Evolutionary conservation across 1,140 invertebrate genomes (phyloP).

Genomic region (Pectinophora gossypiella): DNA sequence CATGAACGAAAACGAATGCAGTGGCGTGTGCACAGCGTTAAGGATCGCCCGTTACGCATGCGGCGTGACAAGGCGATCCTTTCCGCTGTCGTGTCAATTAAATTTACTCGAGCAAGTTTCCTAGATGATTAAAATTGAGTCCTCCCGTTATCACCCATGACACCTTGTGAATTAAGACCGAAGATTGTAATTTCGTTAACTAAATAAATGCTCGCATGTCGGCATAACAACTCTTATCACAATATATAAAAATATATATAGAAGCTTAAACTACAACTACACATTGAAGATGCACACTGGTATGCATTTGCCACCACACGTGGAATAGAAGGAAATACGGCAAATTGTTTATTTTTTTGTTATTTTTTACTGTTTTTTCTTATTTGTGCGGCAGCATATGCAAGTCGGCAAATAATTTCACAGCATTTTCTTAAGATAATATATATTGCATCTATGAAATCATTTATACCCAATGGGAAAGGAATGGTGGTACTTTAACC

Average conservation of each 20-base stretch:
- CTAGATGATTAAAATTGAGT: no score
- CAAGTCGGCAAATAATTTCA: slow-evolving; percentile 60
- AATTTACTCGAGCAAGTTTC: no score
- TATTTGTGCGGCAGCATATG: slow-evolving; percentile 71
- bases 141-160: slow-evolving; percentile 42
- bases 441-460: slow-evolving; percentile 54
- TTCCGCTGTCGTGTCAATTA: no score
- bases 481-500: slow-evolving; percentile 32
- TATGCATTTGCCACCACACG: slow-evolving; percentile 71
- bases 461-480: slow-evolving; percentile 33
- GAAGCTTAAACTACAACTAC: slow-evolving; percentile 72
- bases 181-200: slow-evolving; percentile 51
- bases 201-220: slow-evolving; percentile 69
- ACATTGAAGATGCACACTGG: slow-evolving; percentile 65
- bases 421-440: slow-evolving; percentile 57
- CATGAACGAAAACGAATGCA: no score
- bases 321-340: slow-evolving; percentile 40
- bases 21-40: no score
- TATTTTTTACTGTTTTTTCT: slow-evolving; percentile 41
- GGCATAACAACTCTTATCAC: slow-evolving; percentile 72
- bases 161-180: slow-evolving; percentile 31
- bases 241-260: slow-evolving; percentile 76
- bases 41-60: no score
- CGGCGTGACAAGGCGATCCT: no score
- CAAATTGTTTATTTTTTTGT: slow-evolving; percentile 32